phyloP scores from a whole-genome alignment of 2,797 vertebrate species.

The Somateria mollissima region DNA sequence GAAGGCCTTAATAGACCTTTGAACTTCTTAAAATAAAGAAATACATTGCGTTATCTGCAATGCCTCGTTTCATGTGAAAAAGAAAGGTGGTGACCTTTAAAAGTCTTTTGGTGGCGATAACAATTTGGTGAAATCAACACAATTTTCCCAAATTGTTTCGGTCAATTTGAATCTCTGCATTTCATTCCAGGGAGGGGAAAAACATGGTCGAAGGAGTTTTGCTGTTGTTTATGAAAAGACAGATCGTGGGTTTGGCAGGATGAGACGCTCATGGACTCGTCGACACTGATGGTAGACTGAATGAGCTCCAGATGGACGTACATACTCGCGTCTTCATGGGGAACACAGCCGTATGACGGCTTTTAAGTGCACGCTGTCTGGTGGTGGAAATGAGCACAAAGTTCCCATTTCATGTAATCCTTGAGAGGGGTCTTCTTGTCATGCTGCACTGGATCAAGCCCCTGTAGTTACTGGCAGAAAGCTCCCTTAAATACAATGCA shows the following conservation, averaged over 20 bases:
- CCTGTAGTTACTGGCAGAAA: neutral
- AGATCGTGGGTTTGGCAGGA: rapidly evolving
- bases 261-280: neutral
- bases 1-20: conserved; percentile 65
- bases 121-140: conserved; percentile 7
- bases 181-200: neutral
- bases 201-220: neutral
- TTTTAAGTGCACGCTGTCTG: rapidly evolving
- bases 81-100: conserved; percentile 46
- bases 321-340: rapidly evolving
- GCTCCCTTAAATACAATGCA: rapidly evolving
- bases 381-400: neutral
- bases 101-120: conserved; percentile 50
- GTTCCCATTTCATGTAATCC: neutral
- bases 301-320: neutral
- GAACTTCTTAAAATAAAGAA: conserved; percentile 62
- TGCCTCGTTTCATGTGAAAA: conserved; percentile 17
- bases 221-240: neutral
- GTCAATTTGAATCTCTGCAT: neutral
- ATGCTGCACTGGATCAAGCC: rapidly evolving
- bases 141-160: neutral
- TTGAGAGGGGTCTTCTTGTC: neutral
- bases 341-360: rapidly evolving
- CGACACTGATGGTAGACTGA: rapidly evolving
- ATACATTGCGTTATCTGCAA: conserved; percentile 37